Percentiles rank a stretch among this genome's conserved stretches.
Conservation (phyloP, 1,140 invertebrate species). For the Drosophila arawakana region DNA sequence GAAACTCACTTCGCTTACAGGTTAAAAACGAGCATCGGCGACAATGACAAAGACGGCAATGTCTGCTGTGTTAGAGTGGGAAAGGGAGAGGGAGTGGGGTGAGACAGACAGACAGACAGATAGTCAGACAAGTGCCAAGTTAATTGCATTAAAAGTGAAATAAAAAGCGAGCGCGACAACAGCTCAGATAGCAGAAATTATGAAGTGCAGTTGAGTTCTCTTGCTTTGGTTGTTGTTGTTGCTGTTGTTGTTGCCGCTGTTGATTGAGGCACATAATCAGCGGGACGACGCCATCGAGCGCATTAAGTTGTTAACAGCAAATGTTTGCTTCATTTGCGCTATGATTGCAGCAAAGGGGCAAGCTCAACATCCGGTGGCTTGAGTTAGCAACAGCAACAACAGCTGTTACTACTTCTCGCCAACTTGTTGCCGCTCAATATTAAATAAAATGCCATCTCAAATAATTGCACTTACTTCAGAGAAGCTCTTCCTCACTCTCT, state of each 20-base stretch:
- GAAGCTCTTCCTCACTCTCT: background rate
- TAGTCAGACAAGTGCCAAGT: conserved; percentile 78
- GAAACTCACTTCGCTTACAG: conserved; percentile 18
- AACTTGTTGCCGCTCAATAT: conserved; percentile 55
- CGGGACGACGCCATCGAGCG: conserved; percentile 62
- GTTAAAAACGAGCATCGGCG: conserved; percentile 34
- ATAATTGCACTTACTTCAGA: background rate
- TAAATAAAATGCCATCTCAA: conserved; percentile 52
- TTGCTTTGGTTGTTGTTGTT: conserved; percentile 21
- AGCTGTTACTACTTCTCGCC: conserved; percentile 1
- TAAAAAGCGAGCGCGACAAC: conserved; percentile 69
- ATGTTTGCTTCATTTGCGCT: conserved; percentile 81
- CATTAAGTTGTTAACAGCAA: conserved; percentile 83
- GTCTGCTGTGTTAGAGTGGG: conserved; percentile 39
- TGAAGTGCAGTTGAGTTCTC: conserved; percentile 64
- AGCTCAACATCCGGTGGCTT: conserved; percentile 37
- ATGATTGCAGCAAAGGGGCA: conserved; percentile 59
- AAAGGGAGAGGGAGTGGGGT: conserved; percentile 7
- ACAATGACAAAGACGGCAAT: conserved; percentile 57
- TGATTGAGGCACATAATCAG: conserved; percentile 82
- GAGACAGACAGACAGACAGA: conserved; percentile 30
- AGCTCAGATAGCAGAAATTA: conserved; percentile 81
- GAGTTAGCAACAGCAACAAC: conserved; percentile 42
- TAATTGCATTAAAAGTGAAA: conserved; percentile 83
- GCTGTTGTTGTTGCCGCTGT: conserved; percentile 49